These are phyloP conservation scores for Melanerpes formicivorus DNA, from an alignment of 2,113 vertebrate genomes.

Conservation along the genomic window DNA sequence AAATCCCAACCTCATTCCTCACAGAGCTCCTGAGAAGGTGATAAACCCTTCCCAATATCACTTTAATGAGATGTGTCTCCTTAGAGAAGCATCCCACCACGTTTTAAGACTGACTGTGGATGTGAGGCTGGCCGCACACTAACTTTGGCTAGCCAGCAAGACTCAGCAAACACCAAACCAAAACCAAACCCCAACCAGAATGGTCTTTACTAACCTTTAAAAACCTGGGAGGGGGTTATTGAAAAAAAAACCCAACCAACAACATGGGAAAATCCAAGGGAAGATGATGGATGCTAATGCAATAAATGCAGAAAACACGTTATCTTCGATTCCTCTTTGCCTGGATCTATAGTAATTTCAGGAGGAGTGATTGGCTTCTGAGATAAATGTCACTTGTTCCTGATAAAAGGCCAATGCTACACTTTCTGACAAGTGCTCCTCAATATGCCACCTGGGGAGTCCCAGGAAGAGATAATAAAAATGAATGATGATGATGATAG, in stretches of 20 bases:
- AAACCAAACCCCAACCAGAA: background rate
- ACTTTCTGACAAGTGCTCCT: conserved; percentile 64
- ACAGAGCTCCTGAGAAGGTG: background rate
- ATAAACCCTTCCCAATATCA: background rate
- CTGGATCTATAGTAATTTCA: conserved; percentile 66
- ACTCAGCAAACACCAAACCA: background rate
- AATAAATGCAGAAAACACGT: conserved; percentile 50
- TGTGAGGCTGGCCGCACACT: background rate
- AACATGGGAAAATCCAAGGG: background rate
- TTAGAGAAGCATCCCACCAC: background rate
- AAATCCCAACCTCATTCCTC: background rate
- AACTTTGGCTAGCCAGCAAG: background rate
- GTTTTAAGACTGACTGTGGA: background rate
- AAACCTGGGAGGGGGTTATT: fast-evolving
- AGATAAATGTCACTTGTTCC: conserved; percentile 69
- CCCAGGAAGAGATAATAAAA: conserved; percentile 69
- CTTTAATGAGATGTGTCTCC: background rate
- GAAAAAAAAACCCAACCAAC: background rate
- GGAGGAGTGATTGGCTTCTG: conserved; percentile 21
- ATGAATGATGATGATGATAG: conserved; percentile 30
- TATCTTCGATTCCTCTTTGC: conserved; percentile 31
- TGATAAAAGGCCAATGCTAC: conserved; percentile 60
- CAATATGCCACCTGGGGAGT: conserved; percentile 49
- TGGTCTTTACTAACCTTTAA: conserved; percentile 28
- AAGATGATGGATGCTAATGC: conserved; percentile 47